phyloP scores from a whole-genome alignment of 2,113 vertebrate species.

The Aptenodytes forsteri region DNA sequence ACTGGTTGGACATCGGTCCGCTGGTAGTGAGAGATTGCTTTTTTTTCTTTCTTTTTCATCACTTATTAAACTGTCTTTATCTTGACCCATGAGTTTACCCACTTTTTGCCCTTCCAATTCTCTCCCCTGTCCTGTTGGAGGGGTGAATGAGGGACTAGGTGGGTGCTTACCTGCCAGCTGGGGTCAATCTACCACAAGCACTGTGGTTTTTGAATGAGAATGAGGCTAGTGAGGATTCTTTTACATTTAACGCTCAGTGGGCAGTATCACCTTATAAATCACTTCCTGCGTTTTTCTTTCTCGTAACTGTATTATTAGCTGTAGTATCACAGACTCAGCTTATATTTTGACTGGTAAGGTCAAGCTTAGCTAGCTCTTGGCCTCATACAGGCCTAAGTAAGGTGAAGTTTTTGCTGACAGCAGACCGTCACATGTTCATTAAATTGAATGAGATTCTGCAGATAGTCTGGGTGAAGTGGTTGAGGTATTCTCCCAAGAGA shows the following conservation, averaged over 20 bases:
- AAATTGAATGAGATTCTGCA: background rate
- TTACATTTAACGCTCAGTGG: background rate
- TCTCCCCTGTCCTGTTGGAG: background rate
- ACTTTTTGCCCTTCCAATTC: background rate
- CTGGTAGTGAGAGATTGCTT: background rate
- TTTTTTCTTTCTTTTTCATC: background rate
- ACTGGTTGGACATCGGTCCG: accelerated
- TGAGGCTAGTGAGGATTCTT: background rate
- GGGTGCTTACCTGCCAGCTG: background rate
- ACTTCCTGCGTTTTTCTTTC: background rate
- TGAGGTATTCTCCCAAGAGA: background rate
- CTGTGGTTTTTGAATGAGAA: background rate
- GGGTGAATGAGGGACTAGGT: background rate
- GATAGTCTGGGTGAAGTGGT: background rate
- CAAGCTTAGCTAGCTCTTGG: background rate
- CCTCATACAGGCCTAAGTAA: background rate
- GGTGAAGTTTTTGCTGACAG: background rate
- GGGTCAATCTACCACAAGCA: background rate
- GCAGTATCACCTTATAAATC: background rate
- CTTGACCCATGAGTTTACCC: background rate
- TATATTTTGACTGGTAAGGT: background rate
- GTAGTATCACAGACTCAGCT: background rate
- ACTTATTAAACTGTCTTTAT: background rate
- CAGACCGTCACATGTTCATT: background rate
- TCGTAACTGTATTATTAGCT: background rate